Evolutionary conservation across 2,797 vertebrate species (phyloP).

Genomic region (Lacerta agilis): DNA sequence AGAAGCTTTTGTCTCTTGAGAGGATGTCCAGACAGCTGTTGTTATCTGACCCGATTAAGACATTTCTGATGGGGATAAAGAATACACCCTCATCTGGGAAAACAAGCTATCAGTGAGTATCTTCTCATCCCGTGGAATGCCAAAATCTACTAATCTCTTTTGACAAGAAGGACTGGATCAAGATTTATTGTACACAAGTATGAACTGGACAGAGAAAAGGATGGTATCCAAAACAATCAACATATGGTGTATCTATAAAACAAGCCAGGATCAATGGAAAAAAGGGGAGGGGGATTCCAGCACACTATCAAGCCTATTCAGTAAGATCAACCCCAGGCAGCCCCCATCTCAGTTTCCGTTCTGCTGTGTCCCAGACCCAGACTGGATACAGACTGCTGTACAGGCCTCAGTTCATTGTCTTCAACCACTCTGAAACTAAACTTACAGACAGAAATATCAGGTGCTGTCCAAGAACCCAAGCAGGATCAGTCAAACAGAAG

Average conservation of each 20-base stretch:
- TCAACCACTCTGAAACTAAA: not conserved
- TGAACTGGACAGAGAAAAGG: not conserved
- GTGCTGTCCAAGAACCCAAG: not conserved
- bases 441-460: not conserved
- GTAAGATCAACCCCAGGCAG: not conserved
- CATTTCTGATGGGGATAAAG: constrained; percentile 1
- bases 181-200: not conserved
- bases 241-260: not conserved
- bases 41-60: constrained; percentile 9
- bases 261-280: not conserved
- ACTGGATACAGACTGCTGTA: too few relatives aligned
- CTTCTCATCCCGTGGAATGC: not conserved
- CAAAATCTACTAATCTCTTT: constrained; percentile 18
- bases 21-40: constrained; percentile 4
- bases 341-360: too few relatives aligned
- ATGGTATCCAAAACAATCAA: not conserved
- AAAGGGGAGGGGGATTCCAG: not conserved
- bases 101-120: not conserved
- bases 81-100: not conserved
- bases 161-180: constrained; percentile 1
- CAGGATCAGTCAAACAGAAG: not conserved
- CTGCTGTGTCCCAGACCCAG: too few relatives aligned
- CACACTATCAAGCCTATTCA: not conserved
- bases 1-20: not conserved
- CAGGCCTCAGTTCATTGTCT: too few relatives aligned